Evolutionary conservation across 2,888 invertebrate genomes (phyloP).

Genomic region (Seira ritae): DNA sequence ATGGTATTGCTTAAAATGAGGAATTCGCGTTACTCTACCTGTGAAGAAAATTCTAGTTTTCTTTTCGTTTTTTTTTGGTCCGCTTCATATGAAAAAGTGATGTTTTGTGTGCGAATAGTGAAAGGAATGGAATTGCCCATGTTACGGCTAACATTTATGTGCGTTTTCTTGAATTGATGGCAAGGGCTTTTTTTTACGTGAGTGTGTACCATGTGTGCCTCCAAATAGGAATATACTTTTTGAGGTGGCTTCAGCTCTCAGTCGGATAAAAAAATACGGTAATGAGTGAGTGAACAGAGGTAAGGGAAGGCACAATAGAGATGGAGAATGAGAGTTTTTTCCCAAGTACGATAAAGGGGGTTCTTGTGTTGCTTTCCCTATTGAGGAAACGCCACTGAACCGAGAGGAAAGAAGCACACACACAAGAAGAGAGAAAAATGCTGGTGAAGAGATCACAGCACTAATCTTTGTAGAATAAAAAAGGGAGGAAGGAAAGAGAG

Average conservation of each 20-base stretch:
- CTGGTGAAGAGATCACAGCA: slow-evolving; percentile 51
- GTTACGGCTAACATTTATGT: background rate
- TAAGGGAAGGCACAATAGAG: slow-evolving; percentile 31
- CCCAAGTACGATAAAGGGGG: background rate
- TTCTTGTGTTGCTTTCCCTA: background rate
- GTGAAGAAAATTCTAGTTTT: background rate
- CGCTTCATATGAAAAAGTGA: background rate
- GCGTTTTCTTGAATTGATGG: background rate
- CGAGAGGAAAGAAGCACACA: background rate
- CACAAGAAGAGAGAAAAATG: slow-evolving; percentile 35
- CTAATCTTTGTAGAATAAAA: slow-evolving; percentile 28
- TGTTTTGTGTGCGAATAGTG: background rate
- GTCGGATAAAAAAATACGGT: background rate
- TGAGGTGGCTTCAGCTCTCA: background rate
- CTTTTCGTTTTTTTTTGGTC: background rate
- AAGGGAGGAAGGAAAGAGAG: slow-evolving; percentile 29
- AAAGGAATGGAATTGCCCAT: background rate
- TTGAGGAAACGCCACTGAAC: slow-evolving; percentile 6
- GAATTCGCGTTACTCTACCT: background rate
- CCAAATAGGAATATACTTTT: background rate
- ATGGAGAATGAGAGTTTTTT: slow-evolving; percentile 33
- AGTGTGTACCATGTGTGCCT: background rate
- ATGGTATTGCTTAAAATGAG: slow-evolving; percentile 3
- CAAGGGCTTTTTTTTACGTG: background rate
- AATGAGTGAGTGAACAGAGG: background rate